These are phyloP conservation scores for Collichthys lucidus DNA, from an alignment of 2,113 vertebrate species.

Conservation along the genomic window DNA sequence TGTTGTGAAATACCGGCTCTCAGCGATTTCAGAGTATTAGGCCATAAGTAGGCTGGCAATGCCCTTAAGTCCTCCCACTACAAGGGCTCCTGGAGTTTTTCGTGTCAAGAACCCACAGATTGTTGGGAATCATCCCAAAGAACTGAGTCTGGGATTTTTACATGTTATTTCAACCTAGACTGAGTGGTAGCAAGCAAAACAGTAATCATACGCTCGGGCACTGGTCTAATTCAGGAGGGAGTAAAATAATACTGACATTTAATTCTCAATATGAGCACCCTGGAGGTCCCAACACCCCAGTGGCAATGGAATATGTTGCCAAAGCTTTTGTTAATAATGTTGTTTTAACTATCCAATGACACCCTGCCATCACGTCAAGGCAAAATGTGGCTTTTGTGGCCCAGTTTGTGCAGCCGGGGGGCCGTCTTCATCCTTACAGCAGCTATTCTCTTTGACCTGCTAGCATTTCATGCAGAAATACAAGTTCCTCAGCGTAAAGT, in stretches of 20 bases:
- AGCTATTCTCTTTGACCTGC: constrained; percentile 25
- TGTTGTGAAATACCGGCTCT: constrained; percentile 9
- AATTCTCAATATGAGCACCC: neutral
- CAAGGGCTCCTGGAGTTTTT: constrained; percentile 17
- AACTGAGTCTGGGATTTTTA: neutral
- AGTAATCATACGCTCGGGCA: neutral
- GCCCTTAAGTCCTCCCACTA: constrained; percentile 26
- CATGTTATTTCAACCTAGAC: constrained; percentile 13
- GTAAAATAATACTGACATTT: constrained; percentile 5
- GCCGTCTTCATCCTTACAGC: constrained; percentile 7
- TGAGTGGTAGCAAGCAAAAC: constrained; percentile 4
- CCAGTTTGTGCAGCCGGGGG: neutral
- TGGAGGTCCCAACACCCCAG: neutral
- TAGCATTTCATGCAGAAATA: constrained; percentile 25
- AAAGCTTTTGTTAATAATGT: neutral
- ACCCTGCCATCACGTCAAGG: neutral
- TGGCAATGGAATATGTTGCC: neutral
- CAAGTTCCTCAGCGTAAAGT: constrained; percentile 21
- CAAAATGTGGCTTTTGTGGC: neutral
- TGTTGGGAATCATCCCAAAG: constrained; percentile 1
- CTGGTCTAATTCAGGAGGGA: neutral
- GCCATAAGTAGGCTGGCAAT: constrained; percentile 44
- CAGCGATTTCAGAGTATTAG: constrained; percentile 8
- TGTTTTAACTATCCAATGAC: neutral
- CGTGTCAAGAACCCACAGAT: constrained; percentile 9